A percentile compares a stretch with the other conserved stretches of the same genome.
Conservation (phyloP, 2,113 vertebrate species). For the Perca fluviatilis region DNA sequence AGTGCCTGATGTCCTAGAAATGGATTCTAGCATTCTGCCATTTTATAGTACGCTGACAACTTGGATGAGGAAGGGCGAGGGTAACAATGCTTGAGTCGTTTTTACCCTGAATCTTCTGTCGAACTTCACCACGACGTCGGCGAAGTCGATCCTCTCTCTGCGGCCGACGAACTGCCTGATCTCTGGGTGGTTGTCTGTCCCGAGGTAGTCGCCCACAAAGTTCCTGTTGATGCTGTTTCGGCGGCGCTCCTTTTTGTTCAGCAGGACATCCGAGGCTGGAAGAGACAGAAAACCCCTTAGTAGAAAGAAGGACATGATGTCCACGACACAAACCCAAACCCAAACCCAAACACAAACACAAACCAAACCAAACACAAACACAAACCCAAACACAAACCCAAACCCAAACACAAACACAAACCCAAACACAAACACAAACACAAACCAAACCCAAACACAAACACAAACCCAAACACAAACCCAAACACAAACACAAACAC, state of each 20-base stretch:
- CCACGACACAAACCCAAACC: background rate
- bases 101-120: conserved; percentile 88
- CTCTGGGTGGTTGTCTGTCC: conserved; percentile 86
- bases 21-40: too few relatives aligned
- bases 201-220: conserved; percentile 89
- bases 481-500: background rate
- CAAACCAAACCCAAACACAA: conserved; percentile 1
- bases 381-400: background rate
- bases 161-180: conserved; percentile 87
- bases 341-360: background rate
- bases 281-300: background rate
- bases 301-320: background rate
- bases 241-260: conserved; percentile 89
- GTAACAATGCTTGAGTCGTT: too few relatives aligned
- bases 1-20: too few relatives aligned
- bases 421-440: too few relatives aligned
- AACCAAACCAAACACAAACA: background rate
- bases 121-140: conserved; percentile 86
- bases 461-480: conserved; percentile 2
- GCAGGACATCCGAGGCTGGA: conserved; percentile 86
- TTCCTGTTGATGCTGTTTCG: conserved; percentile 90
- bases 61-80: too few relatives aligned
- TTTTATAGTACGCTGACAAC: too few relatives aligned
- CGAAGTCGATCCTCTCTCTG: conserved; percentile 88
- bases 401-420: too few relatives aligned